phyloP scores from a whole-genome alignment of 2,888 invertebrate species.

The Tribolium freemani region DNA sequence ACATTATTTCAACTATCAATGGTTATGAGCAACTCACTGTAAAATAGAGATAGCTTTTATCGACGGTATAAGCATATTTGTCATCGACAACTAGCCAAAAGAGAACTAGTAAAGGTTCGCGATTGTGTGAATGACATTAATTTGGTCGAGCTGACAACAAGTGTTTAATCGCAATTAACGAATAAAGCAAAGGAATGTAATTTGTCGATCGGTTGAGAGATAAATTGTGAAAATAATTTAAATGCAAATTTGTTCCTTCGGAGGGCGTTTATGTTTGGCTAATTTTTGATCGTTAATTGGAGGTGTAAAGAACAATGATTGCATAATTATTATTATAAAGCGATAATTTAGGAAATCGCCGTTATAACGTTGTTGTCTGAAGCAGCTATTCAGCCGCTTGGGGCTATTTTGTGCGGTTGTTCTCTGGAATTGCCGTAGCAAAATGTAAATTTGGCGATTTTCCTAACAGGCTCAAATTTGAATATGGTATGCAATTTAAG shows the following conservation, averaged over 20 bases:
- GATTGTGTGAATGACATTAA: background rate
- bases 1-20: too few species aligned
- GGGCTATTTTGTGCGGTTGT: conserved; percentile 29
- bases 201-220: conserved; percentile 15
- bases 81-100: background rate
- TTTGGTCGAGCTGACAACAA: conserved; percentile 1
- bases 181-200: conserved; percentile 13
- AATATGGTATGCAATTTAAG: conserved; percentile 34
- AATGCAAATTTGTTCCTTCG: conserved; percentile 31
- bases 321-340: conserved; percentile 20
- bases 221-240: conserved; percentile 27
- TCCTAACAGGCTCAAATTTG: conserved; percentile 35
- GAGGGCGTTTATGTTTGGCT: conserved; percentile 1
- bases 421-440: conserved; percentile 20
- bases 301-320: conserved; percentile 5
- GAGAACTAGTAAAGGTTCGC: conserved; percentile 11
- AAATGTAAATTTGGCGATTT: conserved; percentile 39
- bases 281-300: conserved; percentile 27
- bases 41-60: too few species aligned
- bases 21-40: too few species aligned
- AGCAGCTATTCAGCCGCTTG: conserved; percentile 16
- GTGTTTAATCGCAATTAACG: conserved; percentile 26
- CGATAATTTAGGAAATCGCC: conserved; percentile 30
- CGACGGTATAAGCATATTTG: conserved; percentile 1
- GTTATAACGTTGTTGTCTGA: conserved; percentile 27